These are phyloP conservation scores for Lampris megalopsis DNA, from an alignment of 2,113 vertebrate genomes.

Conservation along the genomic window DNA sequence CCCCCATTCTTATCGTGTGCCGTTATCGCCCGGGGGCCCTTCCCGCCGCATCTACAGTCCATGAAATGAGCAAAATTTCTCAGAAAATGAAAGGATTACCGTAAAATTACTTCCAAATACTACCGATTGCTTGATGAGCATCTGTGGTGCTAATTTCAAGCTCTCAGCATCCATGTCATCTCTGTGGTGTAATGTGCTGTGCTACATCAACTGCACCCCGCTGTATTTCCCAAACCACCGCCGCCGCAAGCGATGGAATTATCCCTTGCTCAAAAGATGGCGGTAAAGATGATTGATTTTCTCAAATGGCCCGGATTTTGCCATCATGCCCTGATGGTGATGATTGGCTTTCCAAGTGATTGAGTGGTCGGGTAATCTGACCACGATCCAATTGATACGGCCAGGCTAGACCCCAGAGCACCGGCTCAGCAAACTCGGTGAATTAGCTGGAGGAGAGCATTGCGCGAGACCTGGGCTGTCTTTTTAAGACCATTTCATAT, in stretches of 20 bases:
- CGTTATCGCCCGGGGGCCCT: conserved; percentile 44
- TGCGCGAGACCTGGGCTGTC: conserved; percentile 16
- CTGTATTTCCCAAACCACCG: conserved; percentile 46
- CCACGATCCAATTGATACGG: conserved; percentile 22
- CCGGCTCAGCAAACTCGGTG: conserved; percentile 17
- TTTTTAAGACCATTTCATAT: conserved; percentile 51
- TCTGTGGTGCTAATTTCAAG: conserved; percentile 72
- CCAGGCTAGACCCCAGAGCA: conserved; percentile 33
- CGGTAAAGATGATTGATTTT: conserved; percentile 52
- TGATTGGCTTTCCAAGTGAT: conserved; percentile 50
- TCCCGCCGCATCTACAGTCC: conserved; percentile 45
- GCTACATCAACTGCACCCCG: conserved; percentile 57
- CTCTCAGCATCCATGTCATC: conserved; percentile 64
- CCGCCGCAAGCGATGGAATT: conserved; percentile 24
- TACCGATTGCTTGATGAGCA: conserved; percentile 73
- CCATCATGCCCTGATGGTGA: conserved; percentile 29
- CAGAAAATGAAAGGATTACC: conserved; percentile 71
- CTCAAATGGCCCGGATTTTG: conserved; percentile 35
- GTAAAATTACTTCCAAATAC: conserved; percentile 74
- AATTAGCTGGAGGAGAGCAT: conserved; percentile 46
- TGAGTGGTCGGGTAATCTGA: conserved; percentile 25
- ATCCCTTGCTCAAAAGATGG: conserved; percentile 36
- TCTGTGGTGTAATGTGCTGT: conserved; percentile 58
- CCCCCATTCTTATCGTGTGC: conserved; percentile 24
- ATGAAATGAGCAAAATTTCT: conserved; percentile 71